Evolutionary conservation across 2,888 invertebrate genomes (phyloP), one percentile per base, ranked within the genome.

Genomic region (Tenthredo livida): DNA sequence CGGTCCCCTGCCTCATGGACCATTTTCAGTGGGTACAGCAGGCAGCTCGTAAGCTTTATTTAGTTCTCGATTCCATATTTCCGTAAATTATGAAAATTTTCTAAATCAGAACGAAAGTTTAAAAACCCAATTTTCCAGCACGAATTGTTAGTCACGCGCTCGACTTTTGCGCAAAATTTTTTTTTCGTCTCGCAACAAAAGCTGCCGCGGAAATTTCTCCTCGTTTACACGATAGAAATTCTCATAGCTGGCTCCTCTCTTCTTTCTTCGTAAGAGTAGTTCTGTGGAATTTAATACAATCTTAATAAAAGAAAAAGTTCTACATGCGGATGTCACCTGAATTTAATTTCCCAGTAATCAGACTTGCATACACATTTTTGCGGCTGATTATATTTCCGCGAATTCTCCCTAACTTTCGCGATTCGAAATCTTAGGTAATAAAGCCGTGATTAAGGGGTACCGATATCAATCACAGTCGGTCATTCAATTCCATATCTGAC

Each of bases 401-500:
- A 29, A 15, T 33, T 29, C 67, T 5, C 25, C 29, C 7, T n/a
- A 7, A 58, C n/a, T 58, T 58, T 58, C 21, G 58, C 58, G 58
- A n/a, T 17, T 21, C 58, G 21, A 58, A n/a, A 7, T n/a, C n/a
- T 67, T 33, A 37, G 12, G 17, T 17, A 67, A 29, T 9, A 67
- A 72, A 72, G 33, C 33, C 10, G 37, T n/a, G 33, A 43, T 47
- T 12, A 47, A 75, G 10, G 10, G 15, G 5, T 3, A 0, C 15
- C 70, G 37, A 70, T 12, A 37, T 37, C 33, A 58, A 10, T 78
- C 33, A 58, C 58, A 12, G n/a, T 80, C 58, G 40, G 10, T 80
- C 15, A 80, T 80, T 80, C n/a, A 80, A 61, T 61, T 50, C 58
- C 29, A 25, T 33, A 29, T 40, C 25, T 12, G 40, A 61, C 21